These are phyloP conservation scores for Platycheirus rosarum DNA, from an alignment of 2,888 invertebrate species.

Conservation along the genomic window DNA sequence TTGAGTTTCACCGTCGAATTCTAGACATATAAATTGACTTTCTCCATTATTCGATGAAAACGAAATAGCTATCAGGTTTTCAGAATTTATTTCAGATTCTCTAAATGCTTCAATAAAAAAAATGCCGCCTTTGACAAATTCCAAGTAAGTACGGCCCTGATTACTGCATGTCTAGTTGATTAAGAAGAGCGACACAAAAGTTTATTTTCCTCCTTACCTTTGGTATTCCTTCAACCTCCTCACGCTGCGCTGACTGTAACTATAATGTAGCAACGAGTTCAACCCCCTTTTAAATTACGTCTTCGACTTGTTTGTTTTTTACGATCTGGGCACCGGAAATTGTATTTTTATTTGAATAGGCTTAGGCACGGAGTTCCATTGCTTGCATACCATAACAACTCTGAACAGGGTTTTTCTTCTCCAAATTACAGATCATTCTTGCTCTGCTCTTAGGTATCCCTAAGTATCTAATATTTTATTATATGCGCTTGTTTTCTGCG, in stretches of 20 bases:
- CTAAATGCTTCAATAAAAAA: too few species aligned
- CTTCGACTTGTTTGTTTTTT: slow-evolving; percentile 55
- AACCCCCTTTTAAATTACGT: background rate
- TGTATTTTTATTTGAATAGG: slow-evolving; percentile 72
- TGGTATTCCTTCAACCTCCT: slow-evolving; percentile 9
- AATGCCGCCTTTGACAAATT: too few species aligned
- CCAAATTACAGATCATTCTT: slow-evolving; percentile 34
- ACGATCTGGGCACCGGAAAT: slow-evolving; percentile 67
- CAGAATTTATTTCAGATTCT: too few species aligned
- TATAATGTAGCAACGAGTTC: background rate
- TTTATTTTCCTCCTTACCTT: background rate
- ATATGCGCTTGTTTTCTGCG: slow-evolving; percentile 27
- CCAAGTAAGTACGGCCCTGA: background rate
- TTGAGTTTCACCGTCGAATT: too few species aligned
- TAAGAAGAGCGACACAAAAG: background rate
- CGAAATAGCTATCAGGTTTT: too few species aligned
- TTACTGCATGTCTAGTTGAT: background rate
- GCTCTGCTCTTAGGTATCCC: slow-evolving; percentile 21
- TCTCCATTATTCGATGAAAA: too few species aligned
- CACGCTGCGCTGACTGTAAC: background rate
- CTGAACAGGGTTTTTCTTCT: slow-evolving; percentile 16
- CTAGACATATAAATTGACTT: too few species aligned
- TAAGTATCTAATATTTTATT: slow-evolving; percentile 17
- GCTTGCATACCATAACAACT: slow-evolving; percentile 1
- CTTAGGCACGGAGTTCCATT: slow-evolving; percentile 17